Evolutionary conservation across 2,888 invertebrate species (phyloP).

Genomic region (Nymphalis polychloros): DNA sequence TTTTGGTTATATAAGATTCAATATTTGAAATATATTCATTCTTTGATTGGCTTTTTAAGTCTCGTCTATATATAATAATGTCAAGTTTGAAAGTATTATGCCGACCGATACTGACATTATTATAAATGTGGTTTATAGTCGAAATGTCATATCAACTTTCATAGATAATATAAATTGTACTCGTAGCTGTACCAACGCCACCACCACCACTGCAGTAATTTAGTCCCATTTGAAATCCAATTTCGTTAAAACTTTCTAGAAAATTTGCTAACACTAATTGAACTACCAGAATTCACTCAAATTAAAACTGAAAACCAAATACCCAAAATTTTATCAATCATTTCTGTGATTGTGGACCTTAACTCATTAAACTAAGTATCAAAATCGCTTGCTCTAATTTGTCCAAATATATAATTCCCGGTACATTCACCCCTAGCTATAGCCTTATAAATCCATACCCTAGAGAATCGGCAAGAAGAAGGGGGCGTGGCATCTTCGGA

Average conservation of each 20-base stretch:
- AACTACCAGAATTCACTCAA: constrained; percentile 21
- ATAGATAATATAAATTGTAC: no score
- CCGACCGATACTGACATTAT: no score
- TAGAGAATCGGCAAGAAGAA: constrained; percentile 43
- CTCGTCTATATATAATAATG: no score
- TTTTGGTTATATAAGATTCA: no score
- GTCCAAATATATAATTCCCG: constrained; percentile 34
- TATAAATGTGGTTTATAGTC: no score
- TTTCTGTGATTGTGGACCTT: constrained; percentile 18
- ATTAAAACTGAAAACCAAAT: constrained; percentile 28
- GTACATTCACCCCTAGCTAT: constrained; percentile 34
- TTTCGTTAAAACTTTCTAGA: constrained; percentile 7
- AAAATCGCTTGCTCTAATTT: constrained; percentile 26
- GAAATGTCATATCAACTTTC: no score
- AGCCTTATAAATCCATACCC: constrained; percentile 38
- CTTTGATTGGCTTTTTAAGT: no score
- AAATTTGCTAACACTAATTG: constrained; percentile 17
- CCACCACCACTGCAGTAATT: neutral
- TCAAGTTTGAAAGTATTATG: no score
- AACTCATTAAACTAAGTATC: constrained; percentile 14
- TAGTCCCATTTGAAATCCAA: constrained; percentile 9
- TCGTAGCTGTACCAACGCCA: no score
- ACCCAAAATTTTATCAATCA: constrained; percentile 9
- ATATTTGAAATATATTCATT: no score
- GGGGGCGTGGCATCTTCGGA: constrained; percentile 44